phyloP scores from a whole-genome alignment of 2,888 invertebrate species.

The Tenthredo notha region DNA sequence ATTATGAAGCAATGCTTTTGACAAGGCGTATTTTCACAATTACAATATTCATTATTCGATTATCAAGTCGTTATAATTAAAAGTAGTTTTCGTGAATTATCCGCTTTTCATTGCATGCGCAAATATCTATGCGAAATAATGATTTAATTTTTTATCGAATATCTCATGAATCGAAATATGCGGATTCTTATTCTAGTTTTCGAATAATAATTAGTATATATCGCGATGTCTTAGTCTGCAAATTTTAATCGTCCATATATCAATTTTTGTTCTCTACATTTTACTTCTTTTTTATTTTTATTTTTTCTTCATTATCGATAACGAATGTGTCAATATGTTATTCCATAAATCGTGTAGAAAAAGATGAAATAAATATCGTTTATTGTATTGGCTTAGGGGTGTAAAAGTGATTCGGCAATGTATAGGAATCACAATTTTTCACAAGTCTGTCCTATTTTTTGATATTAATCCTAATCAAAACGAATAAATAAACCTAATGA shows the following conservation, averaged over 20 bases:
- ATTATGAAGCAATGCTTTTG: not conserved
- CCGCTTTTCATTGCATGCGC: not conserved
- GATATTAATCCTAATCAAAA: constrained; percentile 20
- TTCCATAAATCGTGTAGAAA: constrained; percentile 18
- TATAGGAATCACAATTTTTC: constrained; percentile 42
- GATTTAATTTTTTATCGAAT: not conserved
- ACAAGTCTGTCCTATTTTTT: constrained; percentile 48
- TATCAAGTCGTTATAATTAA: not conserved
- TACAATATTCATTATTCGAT: not conserved
- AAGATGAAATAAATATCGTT: not conserved
- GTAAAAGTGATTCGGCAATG: not conserved
- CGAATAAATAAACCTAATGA: not conserved
- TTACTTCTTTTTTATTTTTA: too few species aligned
- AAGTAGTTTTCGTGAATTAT: not conserved
- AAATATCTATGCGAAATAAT: not conserved
- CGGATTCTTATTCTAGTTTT: constrained; percentile 3
- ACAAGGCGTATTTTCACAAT: not conserved
- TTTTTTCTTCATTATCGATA: not conserved
- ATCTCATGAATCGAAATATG: not conserved
- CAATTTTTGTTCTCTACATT: not conserved
- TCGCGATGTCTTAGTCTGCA: not conserved
- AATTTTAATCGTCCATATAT: not conserved
- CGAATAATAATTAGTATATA: not conserved
- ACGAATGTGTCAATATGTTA: not conserved
- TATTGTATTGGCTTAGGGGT: not conserved